Percentiles rank a stretch among this genome's conserved stretches.
These are phyloP conservation scores for Cochlearius cochlearius DNA, from an alignment of 2,113 vertebrate species.

Conservation along the genomic window DNA sequence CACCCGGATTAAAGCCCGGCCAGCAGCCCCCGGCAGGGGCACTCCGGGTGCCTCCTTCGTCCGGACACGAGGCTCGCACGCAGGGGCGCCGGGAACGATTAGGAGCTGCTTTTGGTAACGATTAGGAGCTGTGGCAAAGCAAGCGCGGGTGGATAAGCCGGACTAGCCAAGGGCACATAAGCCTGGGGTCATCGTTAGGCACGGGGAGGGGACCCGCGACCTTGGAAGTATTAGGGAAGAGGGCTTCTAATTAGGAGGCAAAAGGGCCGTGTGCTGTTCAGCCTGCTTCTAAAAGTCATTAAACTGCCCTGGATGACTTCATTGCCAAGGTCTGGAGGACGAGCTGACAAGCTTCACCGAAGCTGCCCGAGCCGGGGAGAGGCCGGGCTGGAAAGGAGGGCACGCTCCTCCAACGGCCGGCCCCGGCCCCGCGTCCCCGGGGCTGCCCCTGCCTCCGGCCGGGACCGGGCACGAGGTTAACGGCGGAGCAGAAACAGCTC, in stretches of 20 bases:
- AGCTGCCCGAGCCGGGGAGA: neutral
- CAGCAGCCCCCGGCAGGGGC: neutral
- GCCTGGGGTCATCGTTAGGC: neutral
- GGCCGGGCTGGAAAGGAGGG: neutral
- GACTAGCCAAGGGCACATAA: neutral
- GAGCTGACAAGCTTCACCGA: neutral
- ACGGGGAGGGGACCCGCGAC: neutral
- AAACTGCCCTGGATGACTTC: neutral
- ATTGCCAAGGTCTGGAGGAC: neutral
- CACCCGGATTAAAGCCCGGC: neutral
- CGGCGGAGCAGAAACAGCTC: neutral
- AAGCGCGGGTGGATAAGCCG: neutral
- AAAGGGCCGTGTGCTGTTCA: neutral
- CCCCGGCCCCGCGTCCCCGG: accelerated
- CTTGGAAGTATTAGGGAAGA: neutral
- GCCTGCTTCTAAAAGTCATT: neutral
- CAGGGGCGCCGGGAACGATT: accelerated
- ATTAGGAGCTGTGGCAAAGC: neutral
- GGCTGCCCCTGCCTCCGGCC: neutral
- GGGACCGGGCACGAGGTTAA: accelerated
- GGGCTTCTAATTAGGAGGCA: neutral
- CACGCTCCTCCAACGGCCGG: accelerated
- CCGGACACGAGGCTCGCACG: neutral
- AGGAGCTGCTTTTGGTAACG: neutral
- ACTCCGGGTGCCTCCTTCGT: neutral